Conservation (phyloP, 2,797 vertebrate genomes). For the Florisuga fusca region DNA sequence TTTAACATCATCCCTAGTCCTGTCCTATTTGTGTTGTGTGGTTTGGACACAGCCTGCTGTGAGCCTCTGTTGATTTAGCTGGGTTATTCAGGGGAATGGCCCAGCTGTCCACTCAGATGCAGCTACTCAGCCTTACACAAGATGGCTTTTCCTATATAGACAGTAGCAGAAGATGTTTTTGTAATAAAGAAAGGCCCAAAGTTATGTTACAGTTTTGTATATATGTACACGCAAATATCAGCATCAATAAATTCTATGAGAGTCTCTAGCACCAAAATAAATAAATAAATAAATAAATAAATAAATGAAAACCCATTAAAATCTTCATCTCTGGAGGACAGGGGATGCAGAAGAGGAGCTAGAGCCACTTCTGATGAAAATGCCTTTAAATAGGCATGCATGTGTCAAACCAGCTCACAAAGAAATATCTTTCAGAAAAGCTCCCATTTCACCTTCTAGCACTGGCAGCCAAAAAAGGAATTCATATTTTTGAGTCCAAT, state of each 20-base stretch:
- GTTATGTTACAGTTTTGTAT: not conserved
- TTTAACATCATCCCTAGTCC: not conserved
- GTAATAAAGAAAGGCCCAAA: not conserved
- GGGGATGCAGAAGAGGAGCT: not conserved
- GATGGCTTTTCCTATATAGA: not conserved
- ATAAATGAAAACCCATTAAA: not conserved
- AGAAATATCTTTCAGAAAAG: not conserved
- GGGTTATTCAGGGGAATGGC: not conserved
- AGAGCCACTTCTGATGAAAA: not conserved
- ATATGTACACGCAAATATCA: not conserved
- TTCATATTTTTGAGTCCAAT: not conserved
- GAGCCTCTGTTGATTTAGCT: not conserved
- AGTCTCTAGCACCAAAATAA: not conserved
- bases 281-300: too few species aligned
- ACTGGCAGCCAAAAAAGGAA: not conserved
- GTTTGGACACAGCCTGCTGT: not conserved
- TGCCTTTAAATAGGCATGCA: not conserved
- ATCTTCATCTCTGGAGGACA: not conserved
- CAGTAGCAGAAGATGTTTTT: not conserved
- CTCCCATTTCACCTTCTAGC: not conserved
- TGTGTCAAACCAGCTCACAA: not conserved
- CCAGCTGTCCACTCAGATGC: not conserved
- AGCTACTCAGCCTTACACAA: not conserved
- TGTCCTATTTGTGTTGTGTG: not conserved
- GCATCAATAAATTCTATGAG: not conserved